phyloP scores from a whole-genome alignment of 2,888 invertebrate species.

The Agrilus cyanescens region DNA sequence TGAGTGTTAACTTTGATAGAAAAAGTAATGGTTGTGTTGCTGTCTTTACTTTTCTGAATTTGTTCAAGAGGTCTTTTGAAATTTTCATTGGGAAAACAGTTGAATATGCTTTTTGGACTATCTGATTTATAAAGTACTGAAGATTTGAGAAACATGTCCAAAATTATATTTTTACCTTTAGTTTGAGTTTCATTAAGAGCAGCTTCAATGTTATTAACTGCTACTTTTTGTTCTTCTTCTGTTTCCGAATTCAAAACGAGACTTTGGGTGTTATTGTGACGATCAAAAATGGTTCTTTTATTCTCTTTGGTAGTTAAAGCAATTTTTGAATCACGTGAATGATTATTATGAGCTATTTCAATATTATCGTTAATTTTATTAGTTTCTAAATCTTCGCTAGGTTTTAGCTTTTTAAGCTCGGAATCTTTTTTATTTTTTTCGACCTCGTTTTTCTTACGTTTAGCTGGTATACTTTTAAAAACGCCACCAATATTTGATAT shows the following conservation, averaged over 20 bases:
- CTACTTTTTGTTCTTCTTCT: not conserved
- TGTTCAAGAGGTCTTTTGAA: no score
- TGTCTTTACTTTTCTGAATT: not conserved
- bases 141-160: constrained; percentile 33
- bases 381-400: constrained; percentile 7
- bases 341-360: not conserved
- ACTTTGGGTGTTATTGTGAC: constrained; percentile 9
- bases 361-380: not conserved
- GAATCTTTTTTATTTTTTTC: constrained; percentile 3
- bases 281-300: constrained; percentile 7
- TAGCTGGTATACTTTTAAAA: constrained; percentile 35
- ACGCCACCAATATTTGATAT: constrained; percentile 30
- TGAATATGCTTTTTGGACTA: no score
- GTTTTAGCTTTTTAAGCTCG: not conserved
- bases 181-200: constrained; percentile 17
- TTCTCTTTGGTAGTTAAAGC: not conserved
- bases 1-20: constrained; percentile 4
- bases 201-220: not conserved
- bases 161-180: constrained; percentile 28
- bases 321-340: not conserved
- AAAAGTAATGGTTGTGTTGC: constrained; percentile 5
- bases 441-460: constrained; percentile 28
- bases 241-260: constrained; percentile 8
- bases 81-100: no score
- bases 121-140: constrained; percentile 11